phyloP scores from a whole-genome alignment of 2,113 vertebrate genomes.

The Corydoras maculifer region DNA sequence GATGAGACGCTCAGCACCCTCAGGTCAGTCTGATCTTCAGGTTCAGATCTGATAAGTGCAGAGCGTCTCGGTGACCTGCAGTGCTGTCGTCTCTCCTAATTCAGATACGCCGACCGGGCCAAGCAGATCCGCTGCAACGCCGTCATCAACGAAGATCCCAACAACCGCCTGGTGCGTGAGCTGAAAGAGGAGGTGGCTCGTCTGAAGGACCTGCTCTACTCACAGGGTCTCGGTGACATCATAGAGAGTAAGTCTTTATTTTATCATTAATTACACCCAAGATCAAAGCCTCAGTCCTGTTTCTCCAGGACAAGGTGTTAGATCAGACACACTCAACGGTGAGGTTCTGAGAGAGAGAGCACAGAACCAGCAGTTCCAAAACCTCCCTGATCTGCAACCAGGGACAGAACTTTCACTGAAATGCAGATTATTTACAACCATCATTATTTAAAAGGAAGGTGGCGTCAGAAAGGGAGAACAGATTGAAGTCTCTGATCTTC shows the following conservation, averaged over 20 bases:
- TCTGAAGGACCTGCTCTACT: conserved; percentile 84
- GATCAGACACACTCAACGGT: no score
- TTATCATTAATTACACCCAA: background rate
- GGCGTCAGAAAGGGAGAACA: no score
- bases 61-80: background rate
- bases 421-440: no score
- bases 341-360: no score
- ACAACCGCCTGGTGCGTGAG: conserved; percentile 94
- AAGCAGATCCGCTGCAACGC: conserved; percentile 98
- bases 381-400: no score
- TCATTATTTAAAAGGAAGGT: no score
- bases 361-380: no score
- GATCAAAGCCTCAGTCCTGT: no score
- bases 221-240: conserved; percentile 95
- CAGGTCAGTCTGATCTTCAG: conserved; percentile 66
- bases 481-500: no score
- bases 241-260: conserved; percentile 82
- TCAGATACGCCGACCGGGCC: conserved; percentile 90
- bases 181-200: conserved; percentile 95
- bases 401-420: no score
- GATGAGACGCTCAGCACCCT: conserved; percentile 96
- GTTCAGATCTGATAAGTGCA: no score
- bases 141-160: conserved; percentile 95
- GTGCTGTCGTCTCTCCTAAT: background rate
- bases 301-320: no score